Base-by-base conservation (phyloP, 1,140 invertebrate species). In the Calosoma granatense region DNA sequence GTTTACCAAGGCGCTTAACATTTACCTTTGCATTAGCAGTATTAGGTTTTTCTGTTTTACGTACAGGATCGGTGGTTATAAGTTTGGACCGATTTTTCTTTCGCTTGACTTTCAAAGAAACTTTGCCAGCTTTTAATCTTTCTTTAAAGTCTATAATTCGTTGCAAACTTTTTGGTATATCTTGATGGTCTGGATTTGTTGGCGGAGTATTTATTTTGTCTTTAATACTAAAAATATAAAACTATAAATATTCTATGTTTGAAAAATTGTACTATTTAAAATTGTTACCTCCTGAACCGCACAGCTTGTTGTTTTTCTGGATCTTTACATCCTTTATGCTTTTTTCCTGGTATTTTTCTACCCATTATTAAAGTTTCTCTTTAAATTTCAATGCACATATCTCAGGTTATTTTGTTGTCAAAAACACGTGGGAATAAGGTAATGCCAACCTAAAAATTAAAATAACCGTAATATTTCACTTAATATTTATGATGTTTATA, bases 311-410 rank as follows among this genome's bases (percentile, higher is more conserved):
- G 84, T 64, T 81, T 77, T 51, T 80, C 66, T 2, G 82, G 83
- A 75, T 87, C 83, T 69, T 83, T 85, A 3, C 86, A 76, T 54
- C 83, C 83, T 56, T 76, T 72, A 63, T 87, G 84, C 71, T 85
- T 86, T 65, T 81, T 82, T 15, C 81, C 82, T 17, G 83, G 83
- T 64, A 87, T 87, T 79, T 86, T 87, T 36, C 83, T 72, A 20
- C 83, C 83, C 84, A 87, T 86, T 64, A 51, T 47, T 47, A 47
- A 4, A 47, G 9, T 47, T 47, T 47, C 26, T 6, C 6, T 47
- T 47, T 47, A 47, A 11, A 11, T 30, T 6, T 14, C 26, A n/a
- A n/a, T n/a, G n/a, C n/a, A n/a, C n/a, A n/a, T 12, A 9, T 47
- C 17, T 47, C 3, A 47, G 41, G 41, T 47, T 47, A 47, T 47